Conservation (phyloP, 2,113 vertebrate species). For the Phylloscopus whistleri region DNA sequence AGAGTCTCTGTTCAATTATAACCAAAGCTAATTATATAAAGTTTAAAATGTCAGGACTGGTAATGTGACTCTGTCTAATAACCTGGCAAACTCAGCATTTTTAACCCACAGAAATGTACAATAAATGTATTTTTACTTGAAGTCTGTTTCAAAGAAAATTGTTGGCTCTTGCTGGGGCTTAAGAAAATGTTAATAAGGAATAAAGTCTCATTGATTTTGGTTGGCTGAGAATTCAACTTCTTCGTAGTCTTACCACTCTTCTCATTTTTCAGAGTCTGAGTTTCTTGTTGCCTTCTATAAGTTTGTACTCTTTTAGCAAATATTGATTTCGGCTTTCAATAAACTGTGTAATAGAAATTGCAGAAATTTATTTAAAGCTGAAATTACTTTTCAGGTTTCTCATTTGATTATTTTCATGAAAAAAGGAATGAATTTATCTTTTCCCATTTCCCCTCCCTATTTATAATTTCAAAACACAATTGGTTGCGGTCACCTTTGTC, state of each 20-base stretch:
- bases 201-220: not conserved
- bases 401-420: not conserved
- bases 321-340: not conserved
- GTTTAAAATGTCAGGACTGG: not conserved
- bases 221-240: not conserved
- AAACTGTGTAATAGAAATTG: not conserved
- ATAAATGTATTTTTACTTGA: not conserved
- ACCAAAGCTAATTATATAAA: constrained; percentile 1
- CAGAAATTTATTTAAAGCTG: not conserved
- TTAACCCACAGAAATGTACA: not conserved
- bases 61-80: not conserved
- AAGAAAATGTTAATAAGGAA: not conserved
- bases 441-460: not conserved
- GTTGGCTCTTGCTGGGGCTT: not conserved
- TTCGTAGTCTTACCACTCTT: not conserved
- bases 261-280: not conserved
- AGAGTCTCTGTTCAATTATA: not conserved
- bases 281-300: not conserved
- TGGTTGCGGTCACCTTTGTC: not conserved
- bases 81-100: not conserved
- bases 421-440: not conserved
- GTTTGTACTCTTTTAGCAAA: not conserved
- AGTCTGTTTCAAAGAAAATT: not conserved
- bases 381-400: not conserved
- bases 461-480: not conserved